Evolutionary conservation across 2,888 invertebrate genomes (phyloP).

Genomic region (Ennomos erosarius): DNA sequence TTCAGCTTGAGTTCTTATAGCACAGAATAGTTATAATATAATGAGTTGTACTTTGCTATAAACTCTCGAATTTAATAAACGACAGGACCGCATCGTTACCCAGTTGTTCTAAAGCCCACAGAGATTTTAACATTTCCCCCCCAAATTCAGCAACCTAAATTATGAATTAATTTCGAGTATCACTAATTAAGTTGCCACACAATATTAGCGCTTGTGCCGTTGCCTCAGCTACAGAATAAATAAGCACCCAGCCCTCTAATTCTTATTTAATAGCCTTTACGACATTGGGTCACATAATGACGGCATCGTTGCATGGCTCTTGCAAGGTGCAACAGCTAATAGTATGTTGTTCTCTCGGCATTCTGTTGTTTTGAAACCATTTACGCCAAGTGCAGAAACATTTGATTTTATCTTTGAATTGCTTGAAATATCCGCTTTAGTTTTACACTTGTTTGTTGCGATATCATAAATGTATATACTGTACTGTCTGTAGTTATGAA

Average conservation of each 20-base stretch:
- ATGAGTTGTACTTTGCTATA: too few species aligned
- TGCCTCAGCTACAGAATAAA: slow-evolving; percentile 7
- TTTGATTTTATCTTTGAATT: slow-evolving; percentile 3
- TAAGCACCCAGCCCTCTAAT: slow-evolving; percentile 17
- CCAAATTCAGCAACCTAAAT: neutral
- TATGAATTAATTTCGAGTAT: slow-evolving; percentile 7
- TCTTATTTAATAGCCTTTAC: slow-evolving; percentile 30
- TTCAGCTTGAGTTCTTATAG: too few species aligned
- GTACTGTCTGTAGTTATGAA: too few species aligned
- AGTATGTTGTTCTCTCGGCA: slow-evolving; percentile 20
- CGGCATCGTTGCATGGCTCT: slow-evolving; percentile 27
- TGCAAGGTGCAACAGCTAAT: slow-evolving; percentile 30
- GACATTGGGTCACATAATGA: slow-evolving; percentile 20
- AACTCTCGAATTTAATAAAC: too few species aligned
- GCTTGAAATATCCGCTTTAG: neutral
- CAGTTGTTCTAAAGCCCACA: neutral
- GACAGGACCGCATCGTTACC: too few species aligned
- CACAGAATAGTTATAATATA: too few species aligned
- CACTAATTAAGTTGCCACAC: slow-evolving; percentile 16
- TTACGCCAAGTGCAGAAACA: slow-evolving; percentile 18
- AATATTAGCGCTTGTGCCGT: slow-evolving; percentile 6
- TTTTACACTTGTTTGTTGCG: neutral
- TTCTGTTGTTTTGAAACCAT: slow-evolving; percentile 28
- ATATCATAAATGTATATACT: too few species aligned
- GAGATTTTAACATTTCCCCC: neutral